Evolutionary conservation across 30 jellyfish, hydroid and myxozoan species (phyloP).

Genomic region (Catostylus mosaicus): DNA sequence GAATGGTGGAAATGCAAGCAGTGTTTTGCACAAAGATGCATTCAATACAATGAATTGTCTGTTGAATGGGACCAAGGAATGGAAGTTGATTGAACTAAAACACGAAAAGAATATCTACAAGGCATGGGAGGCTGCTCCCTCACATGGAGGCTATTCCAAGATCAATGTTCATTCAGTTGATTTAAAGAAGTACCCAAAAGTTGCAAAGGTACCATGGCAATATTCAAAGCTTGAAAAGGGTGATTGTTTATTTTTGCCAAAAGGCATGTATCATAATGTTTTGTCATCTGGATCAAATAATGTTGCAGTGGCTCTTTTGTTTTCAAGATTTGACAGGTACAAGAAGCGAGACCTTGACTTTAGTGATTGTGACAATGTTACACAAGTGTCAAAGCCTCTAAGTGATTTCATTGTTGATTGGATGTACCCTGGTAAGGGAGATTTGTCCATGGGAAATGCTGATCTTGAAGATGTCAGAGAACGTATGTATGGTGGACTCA

Average conservation of each 20-base stretch:
- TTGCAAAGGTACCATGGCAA: conserved; percentile 85
- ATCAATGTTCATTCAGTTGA: conserved; percentile 78
- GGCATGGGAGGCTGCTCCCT: conserved; percentile 87
- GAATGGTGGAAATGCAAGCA: conserved; percentile 83
- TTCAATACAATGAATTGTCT: conserved; percentile 82
- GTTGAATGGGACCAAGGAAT: conserved; percentile 85
- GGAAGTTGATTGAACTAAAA: conserved; percentile 77
- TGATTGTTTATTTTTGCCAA: conserved; percentile 85
- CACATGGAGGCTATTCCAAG: conserved; percentile 83
- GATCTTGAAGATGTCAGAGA: conserved; percentile 64
- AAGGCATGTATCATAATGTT: conserved; percentile 83
- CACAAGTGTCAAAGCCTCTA: conserved; percentile 46
- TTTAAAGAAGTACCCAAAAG: conserved; percentile 71
- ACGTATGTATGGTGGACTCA: conserved; percentile 4
- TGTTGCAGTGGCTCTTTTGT: conserved; percentile 78
- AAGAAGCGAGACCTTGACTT: conserved; percentile 57
- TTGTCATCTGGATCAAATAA: conserved; percentile 78
- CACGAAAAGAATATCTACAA: conserved; percentile 78
- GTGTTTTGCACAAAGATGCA: conserved; percentile 87
- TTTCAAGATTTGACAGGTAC: conserved; percentile 64
- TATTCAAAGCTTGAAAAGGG: conserved; percentile 69
- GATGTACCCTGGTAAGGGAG: conserved; percentile 86
- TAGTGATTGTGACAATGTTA: conserved; percentile 72
- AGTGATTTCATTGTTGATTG: conserved; percentile 75
- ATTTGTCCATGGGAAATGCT: conserved; percentile 83